phyloP scores from a whole-genome alignment of 2,113 vertebrate species.

The Cygnus buccinator region DNA sequence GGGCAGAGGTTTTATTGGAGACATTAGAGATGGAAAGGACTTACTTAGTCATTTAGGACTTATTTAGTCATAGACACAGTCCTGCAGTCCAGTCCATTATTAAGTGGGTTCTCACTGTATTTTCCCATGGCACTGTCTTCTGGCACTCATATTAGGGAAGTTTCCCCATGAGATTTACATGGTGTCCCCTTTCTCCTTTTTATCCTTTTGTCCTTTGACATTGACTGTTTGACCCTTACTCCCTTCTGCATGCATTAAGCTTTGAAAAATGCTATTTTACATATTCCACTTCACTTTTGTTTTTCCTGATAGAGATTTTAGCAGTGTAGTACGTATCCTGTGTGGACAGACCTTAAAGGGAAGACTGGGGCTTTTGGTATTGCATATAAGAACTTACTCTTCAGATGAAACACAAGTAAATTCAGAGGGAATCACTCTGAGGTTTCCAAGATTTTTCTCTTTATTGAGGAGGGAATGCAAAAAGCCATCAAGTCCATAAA shows the following conservation, averaged over 20 bases:
- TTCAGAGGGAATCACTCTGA: not conserved
- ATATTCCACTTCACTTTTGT: not conserved
- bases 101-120: not conserved
- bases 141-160: not conserved
- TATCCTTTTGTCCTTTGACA: not conserved
- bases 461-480: not conserved
- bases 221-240: not conserved
- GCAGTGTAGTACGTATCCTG: not conserved
- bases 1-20: not conserved
- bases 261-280: not conserved
- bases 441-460: not conserved
- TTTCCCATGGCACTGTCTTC: not conserved
- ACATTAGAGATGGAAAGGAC: not conserved
- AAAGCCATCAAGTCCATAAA: not conserved
- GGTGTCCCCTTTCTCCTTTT: not conserved
- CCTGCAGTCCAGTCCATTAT: not conserved
- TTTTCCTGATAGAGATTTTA: not conserved
- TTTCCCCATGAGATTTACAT: fast-evolving
- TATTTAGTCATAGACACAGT: conserved; percentile 22
- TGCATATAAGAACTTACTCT: not conserved
- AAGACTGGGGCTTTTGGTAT: not conserved
- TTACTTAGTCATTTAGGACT: conserved; percentile 50
- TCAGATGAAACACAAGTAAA: not conserved
- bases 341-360: not conserved
- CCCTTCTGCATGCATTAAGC: not conserved